These are phyloP conservation scores for Phocoena phocoena DNA, from an alignment of 2,113 vertebrate species.

Conservation along the genomic window DNA sequence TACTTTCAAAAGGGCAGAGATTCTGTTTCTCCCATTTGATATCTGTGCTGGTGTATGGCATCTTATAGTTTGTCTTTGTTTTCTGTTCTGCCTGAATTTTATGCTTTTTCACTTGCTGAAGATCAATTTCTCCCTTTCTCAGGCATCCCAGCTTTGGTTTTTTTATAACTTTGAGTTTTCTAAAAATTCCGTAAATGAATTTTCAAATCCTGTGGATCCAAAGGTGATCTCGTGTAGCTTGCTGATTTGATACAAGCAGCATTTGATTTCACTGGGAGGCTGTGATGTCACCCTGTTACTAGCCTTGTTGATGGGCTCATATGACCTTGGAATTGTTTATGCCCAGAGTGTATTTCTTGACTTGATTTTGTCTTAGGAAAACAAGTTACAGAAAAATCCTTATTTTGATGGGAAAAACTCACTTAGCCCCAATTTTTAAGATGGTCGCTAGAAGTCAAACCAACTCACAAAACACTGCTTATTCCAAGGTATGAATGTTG, in stretches of 20 bases:
- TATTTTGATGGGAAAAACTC: constrained; percentile 1
- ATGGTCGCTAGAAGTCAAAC: background rate
- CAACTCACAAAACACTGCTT: background rate
- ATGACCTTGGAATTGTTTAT: background rate
- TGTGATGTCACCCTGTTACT: background rate
- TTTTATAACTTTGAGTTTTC: background rate
- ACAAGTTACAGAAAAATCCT: constrained; percentile 10
- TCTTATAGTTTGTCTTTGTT: background rate
- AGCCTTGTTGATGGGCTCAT: background rate
- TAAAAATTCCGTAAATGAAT: background rate
- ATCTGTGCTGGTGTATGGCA: background rate
- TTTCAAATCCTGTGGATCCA: background rate
- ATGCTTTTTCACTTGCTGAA: background rate
- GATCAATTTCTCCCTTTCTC: constrained; percentile 1
- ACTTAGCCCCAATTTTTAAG: background rate
- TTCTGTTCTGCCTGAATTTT: background rate
- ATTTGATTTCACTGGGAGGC: background rate
- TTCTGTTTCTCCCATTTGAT: background rate
- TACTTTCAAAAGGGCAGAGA: background rate
- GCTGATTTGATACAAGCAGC: background rate
- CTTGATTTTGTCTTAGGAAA: background rate
- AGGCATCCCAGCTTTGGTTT: background rate
- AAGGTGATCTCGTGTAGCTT: background rate
- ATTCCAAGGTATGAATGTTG: background rate
- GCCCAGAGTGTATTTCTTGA: background rate